phyloP scores from a whole-genome alignment of 2,888 invertebrate genomes.

The Agrilus cyanescens region DNA sequence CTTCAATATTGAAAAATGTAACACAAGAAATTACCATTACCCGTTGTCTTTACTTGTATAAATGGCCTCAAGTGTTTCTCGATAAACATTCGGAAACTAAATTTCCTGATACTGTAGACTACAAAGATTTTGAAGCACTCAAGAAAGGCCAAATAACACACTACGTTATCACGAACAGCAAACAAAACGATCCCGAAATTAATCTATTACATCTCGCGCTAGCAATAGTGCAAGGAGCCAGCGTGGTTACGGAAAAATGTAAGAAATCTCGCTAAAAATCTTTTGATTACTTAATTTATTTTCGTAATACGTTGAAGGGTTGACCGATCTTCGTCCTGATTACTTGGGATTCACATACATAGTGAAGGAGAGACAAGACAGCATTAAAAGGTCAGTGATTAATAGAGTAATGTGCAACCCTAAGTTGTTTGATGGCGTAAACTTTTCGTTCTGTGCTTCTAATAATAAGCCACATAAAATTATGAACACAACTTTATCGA shows the following conservation, averaged over 20 bases:
- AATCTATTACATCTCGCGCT: conserved; percentile 17
- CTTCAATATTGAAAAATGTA: too few species aligned
- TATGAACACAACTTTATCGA: conserved; percentile 17
- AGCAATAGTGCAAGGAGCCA: conserved; percentile 23
- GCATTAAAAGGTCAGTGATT: conserved; percentile 15
- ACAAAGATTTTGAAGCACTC: conserved; percentile 17
- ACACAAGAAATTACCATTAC: too few species aligned
- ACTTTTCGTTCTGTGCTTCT: conserved; percentile 20
- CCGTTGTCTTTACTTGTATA: too few species aligned
- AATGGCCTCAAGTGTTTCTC: too few species aligned
- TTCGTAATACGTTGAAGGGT: conserved; percentile 12
- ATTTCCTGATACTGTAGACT: conserved; percentile 13
- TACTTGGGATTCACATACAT: conserved; percentile 8
- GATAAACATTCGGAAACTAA: conserved; percentile 12
- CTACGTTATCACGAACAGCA: conserved; percentile 21
- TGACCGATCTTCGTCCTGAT: conserved; percentile 16
- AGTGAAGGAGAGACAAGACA: conserved; percentile 2
- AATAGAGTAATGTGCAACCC: conserved; percentile 24
- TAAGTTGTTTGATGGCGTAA: conserved; percentile 26
- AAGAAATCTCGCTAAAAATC: conserved; percentile 4
- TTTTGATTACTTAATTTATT: conserved; percentile 2
- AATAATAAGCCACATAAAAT: conserved; percentile 15
- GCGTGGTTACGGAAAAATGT: conserved; percentile 22
- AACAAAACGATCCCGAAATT: conserved; percentile 8
- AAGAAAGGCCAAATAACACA: conserved; percentile 20